A percentile compares a stretch with the other conserved stretches of the same genome.
Conservation (phyloP, 2,797 vertebrate genomes). For the Zenarchopterus dispar region DNA sequence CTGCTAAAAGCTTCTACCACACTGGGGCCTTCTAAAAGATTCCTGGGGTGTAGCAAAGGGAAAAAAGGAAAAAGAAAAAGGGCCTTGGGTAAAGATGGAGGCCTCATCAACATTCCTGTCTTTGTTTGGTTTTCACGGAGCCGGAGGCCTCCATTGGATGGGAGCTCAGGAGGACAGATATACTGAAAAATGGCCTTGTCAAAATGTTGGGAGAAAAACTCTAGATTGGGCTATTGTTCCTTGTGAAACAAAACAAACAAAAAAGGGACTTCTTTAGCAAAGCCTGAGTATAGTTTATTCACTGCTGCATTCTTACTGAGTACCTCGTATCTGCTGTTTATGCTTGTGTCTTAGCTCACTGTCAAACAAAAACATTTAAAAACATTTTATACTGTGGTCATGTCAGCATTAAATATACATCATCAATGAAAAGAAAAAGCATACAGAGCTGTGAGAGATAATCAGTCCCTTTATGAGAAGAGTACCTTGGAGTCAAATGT, state of each 20-base stretch:
- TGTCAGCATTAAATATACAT: slow-evolving; percentile 26
- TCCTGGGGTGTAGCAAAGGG: slow-evolving; percentile 74
- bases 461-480: slow-evolving; percentile 36
- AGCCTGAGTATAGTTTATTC: slow-evolving; percentile 21
- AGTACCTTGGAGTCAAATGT: slow-evolving; percentile 35
- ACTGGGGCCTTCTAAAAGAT: slow-evolving; percentile 74
- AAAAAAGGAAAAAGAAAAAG: slow-evolving; percentile 22
- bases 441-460: slow-evolving; percentile 29
- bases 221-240: slow-evolving; percentile 65
- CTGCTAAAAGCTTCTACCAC: slow-evolving; percentile 76
- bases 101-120: slow-evolving; percentile 82
- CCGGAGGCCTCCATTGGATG: slow-evolving; percentile 70
- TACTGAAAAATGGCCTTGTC: slow-evolving; percentile 68
- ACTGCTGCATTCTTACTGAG: slow-evolving; percentile 23
- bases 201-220: slow-evolving; percentile 64
- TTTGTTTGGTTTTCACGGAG: slow-evolving; percentile 81
- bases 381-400: slow-evolving; percentile 40
- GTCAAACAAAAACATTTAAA: slow-evolving; percentile 58
- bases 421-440: slow-evolving; percentile 18
- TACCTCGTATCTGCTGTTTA: slow-evolving; percentile 17
- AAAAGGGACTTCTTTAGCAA: slow-evolving; percentile 16
- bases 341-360: slow-evolving; percentile 5
- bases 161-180: slow-evolving; percentile 61
- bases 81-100: slow-evolving; percentile 76
- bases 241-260: slow-evolving; percentile 29